These are phyloP conservation scores for Proctacanthus coquilletti DNA, from an alignment of 1,140 invertebrate genomes.

Conservation along the genomic window DNA sequence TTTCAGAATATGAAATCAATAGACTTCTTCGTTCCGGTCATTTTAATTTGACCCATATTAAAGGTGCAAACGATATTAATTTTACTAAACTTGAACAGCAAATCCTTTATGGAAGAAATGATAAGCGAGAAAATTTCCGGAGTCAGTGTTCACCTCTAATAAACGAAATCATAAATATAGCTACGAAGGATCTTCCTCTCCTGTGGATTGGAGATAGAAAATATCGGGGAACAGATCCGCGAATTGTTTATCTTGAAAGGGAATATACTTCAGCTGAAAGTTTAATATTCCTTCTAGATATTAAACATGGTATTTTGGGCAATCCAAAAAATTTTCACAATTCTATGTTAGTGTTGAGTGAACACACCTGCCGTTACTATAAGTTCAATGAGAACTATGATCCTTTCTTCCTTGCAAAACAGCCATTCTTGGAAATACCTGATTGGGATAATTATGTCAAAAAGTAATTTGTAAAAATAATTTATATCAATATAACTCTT, in stretches of 20 bases:
- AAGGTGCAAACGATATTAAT: conserved; percentile 3
- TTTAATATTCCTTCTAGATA: conserved; percentile 20
- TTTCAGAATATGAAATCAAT: conserved; percentile 21
- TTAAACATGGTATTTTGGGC: conserved; percentile 20
- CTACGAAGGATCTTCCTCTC: conserved; percentile 16
- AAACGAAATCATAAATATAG: conserved; percentile 15
- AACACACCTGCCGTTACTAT: conserved; percentile 14
- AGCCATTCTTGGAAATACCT: conserved; percentile 17
- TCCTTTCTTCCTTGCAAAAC: conserved; percentile 17
- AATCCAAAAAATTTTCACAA: conserved; percentile 20
- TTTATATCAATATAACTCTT: too few relatives aligned
- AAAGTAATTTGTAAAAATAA: too few relatives aligned
- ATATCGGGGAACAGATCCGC: conserved; percentile 19
- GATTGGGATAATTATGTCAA: conserved; percentile 7
- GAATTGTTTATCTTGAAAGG: conserved; percentile 18
- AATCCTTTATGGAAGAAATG: conserved; percentile 17
- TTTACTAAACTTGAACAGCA: conserved; percentile 14
- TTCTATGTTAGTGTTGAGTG: conserved; percentile 16
- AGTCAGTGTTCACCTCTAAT: conserved; percentile 19
- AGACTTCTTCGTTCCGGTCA: conserved; percentile 24
- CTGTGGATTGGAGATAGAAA: conserved; percentile 25
- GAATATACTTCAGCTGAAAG: conserved; percentile 21
- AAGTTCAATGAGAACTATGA: conserved; percentile 16
- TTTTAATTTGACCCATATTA: conserved; percentile 10
- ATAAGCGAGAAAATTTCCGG: conserved; percentile 19